phyloP scores from a whole-genome alignment of 2,113 vertebrate genomes.

The Hymenochirus boettgeri region DNA sequence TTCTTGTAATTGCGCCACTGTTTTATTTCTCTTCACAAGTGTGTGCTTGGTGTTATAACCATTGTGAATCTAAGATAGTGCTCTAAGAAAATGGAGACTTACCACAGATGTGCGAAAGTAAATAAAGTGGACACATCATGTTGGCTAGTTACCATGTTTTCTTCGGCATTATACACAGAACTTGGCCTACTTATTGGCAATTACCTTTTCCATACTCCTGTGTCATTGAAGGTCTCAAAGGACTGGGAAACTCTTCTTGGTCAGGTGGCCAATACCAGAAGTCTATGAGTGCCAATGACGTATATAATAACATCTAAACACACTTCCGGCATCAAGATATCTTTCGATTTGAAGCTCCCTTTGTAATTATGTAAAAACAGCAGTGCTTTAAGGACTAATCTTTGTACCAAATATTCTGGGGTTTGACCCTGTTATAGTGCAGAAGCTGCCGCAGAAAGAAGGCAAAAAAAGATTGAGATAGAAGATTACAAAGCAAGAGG shows the following conservation, averaged over 20 bases:
- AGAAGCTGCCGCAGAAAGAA: slow-evolving; percentile 59
- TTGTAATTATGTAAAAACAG: slow-evolving; percentile 97
- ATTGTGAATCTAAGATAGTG: slow-evolving; percentile 90
- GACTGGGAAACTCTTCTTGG: slow-evolving; percentile 71
- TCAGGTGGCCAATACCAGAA: slow-evolving; percentile 66
- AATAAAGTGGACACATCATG: slow-evolving; percentile 79
- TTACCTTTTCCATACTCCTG: slow-evolving; percentile 86
- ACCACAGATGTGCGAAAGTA: slow-evolving; percentile 83
- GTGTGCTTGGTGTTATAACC: slow-evolving; percentile 89
- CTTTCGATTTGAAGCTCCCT: slow-evolving; percentile 81
- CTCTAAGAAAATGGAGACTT: slow-evolving; percentile 77
- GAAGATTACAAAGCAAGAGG: slow-evolving; percentile 38
- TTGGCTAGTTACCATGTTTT: slow-evolving; percentile 86
- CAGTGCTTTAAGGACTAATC: slow-evolving; percentile 78
- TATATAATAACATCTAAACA: slow-evolving; percentile 76
- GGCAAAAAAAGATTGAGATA: slow-evolving; percentile 61
- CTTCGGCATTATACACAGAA: slow-evolving; percentile 90
- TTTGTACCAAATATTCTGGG: slow-evolving; percentile 70
- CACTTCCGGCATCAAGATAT: slow-evolving; percentile 66
- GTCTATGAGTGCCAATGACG: slow-evolving; percentile 76
- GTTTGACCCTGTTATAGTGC: slow-evolving; percentile 74
- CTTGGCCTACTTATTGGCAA: slow-evolving; percentile 84
- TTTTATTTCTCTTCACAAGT: slow-evolving; percentile 94
- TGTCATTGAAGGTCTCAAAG: slow-evolving; percentile 84
- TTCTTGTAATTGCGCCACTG: slow-evolving; percentile 86